A percentile compares a stretch with the other conserved stretches of the same genome.
Evolutionary conservation across 2,797 vertebrate species (phyloP).

Genomic region (Hirundo rustica): DNA sequence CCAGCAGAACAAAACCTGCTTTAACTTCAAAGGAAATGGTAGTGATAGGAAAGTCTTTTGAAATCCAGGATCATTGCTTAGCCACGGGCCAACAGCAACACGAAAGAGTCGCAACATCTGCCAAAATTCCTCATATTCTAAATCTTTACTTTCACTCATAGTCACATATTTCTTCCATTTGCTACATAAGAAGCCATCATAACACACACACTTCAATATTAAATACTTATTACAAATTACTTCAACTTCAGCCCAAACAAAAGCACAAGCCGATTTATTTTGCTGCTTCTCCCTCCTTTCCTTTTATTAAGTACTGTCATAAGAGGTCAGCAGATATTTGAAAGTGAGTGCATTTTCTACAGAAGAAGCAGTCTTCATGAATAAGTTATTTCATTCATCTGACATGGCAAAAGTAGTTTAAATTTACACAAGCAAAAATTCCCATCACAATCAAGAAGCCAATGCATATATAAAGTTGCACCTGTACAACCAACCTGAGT

Average conservation of each 20-base stretch:
- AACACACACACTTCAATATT: background rate
- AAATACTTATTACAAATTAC: background rate
- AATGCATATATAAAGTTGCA: rapidly evolving
- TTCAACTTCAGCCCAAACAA: background rate
- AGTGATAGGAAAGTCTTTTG: background rate
- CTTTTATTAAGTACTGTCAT: background rate
- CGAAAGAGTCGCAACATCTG: background rate
- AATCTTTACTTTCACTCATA: background rate
- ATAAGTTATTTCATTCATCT: background rate
- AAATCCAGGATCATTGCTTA: background rate
- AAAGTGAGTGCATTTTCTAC: background rate
- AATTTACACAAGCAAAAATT: background rate
- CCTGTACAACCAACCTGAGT: background rate
- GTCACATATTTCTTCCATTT: background rate
- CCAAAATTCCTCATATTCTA: background rate
- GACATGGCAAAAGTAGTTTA: background rate
- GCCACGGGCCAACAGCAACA: background rate
- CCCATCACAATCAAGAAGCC: background rate
- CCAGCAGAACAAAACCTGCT: background rate
- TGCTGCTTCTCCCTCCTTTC: background rate
- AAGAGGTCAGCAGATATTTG: background rate
- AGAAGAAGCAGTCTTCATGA: background rate
- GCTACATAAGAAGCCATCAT: background rate
- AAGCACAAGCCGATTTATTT: background rate
- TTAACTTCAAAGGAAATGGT: background rate